Percentiles rank a stretch among this genome's conserved stretches.
Evolutionary conservation across 2,888 invertebrate genomes (phyloP).

Genomic region (Apodemia mormo): DNA sequence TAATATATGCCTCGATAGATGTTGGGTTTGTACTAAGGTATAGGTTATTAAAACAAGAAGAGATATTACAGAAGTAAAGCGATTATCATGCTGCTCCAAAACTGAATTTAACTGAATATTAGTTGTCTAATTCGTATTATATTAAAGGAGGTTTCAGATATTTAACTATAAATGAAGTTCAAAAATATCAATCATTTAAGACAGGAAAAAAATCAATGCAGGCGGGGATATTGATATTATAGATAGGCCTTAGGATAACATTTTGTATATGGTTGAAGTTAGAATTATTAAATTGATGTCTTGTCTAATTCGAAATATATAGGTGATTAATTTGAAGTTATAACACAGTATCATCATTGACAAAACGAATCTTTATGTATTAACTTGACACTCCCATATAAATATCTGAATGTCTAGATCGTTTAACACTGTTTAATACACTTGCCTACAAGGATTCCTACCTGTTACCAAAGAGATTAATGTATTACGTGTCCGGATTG

Average conservation of each 20-base stretch:
- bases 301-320: not conserved
- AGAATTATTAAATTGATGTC: not conserved
- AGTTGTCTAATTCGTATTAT: no score
- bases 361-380: not conserved
- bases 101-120: conserved; percentile 36
- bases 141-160: no score
- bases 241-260: not conserved
- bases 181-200: no score
- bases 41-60: conserved; percentile 23
- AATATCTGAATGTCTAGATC: not conserved
- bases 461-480: no score
- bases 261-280: not conserved
- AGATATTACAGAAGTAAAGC: conserved; percentile 47
- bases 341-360: not conserved
- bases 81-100: conserved; percentile 67
- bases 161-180: no score
- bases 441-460: not conserved
- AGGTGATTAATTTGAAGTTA: not conserved
- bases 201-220: no score
- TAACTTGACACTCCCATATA: not conserved
- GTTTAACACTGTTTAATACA: not conserved
- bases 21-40: conserved; percentile 18
- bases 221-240: not conserved
- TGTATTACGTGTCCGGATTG: no score
- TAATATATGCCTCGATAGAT: conserved; percentile 24